Conservation (phyloP, 2,113 vertebrate genomes). For the Tychaedon coryphoeus region DNA sequence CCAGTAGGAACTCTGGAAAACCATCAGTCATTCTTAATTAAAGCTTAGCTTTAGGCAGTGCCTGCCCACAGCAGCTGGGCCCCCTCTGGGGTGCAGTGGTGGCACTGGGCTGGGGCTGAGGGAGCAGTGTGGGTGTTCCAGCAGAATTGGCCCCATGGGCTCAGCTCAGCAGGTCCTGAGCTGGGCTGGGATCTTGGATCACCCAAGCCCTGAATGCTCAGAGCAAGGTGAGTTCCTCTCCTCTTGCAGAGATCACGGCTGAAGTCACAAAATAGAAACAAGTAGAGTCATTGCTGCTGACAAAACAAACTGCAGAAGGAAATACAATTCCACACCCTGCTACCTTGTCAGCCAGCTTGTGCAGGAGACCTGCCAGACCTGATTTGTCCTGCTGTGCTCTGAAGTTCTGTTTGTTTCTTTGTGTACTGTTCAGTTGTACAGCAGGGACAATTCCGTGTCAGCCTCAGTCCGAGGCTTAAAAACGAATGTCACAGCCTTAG, state of each 20-base stretch:
- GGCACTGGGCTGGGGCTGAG: fast-evolving
- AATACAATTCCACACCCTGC: not conserved
- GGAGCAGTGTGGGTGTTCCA: not conserved
- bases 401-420: not conserved
- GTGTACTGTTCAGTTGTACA: fast-evolving
- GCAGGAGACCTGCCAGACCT: too few species aligned
- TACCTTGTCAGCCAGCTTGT: not conserved
- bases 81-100: not conserved
- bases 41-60: not conserved
- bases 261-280: not conserved
- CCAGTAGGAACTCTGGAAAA: not conserved
- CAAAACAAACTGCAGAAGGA: not conserved
- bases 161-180: fast-evolving
- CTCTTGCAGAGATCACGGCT: not conserved
- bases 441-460: not conserved
- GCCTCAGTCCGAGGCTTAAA: not conserved
- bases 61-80: not conserved
- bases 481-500: not conserved
- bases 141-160: not conserved
- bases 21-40: not conserved
- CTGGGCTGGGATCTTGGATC: not conserved
- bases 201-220: fast-evolving
- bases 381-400: not conserved
- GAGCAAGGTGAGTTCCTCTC: not conserved
- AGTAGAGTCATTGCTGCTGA: not conserved